Evolutionary conservation across 2,113 vertebrate species (phyloP).

Genomic region (Urocitellus parryii): DNA sequence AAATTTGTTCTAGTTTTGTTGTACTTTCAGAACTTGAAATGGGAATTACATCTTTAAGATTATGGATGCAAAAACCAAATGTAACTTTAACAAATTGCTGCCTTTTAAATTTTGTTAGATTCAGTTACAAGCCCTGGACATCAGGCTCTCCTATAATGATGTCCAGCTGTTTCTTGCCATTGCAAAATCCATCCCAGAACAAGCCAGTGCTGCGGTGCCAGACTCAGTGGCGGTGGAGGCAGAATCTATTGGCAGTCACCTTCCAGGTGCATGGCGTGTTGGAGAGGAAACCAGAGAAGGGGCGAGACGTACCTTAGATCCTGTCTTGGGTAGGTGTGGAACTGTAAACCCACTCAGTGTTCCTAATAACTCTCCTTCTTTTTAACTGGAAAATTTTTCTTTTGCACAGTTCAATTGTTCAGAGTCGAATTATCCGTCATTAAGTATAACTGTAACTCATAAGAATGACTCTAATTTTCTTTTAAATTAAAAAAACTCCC

Average conservation of each 20-base stretch:
- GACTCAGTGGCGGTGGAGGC: background rate
- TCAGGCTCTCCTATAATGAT: constrained; percentile 98
- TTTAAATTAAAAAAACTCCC: too few relatives aligned
- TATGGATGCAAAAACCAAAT: background rate
- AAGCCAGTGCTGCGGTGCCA: constrained; percentile 83
- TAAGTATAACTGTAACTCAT: constrained; percentile 42
- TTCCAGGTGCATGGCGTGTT: background rate
- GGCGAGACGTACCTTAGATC: constrained; percentile 87
- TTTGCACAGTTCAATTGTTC: constrained; percentile 45
- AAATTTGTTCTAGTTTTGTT: background rate
- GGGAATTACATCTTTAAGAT: constrained; percentile 17
- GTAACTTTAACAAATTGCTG: constrained; percentile 22
- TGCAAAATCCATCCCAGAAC: constrained; percentile 94
- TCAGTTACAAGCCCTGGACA: constrained; percentile 95
- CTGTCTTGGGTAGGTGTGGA: constrained; percentile 90
- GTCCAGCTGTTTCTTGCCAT: constrained; percentile 97
- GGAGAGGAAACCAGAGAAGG: constrained; percentile 79
- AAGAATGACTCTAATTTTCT: background rate
- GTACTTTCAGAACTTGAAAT: constrained; percentile 20
- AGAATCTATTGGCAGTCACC: background rate
- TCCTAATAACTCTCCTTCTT: background rate
- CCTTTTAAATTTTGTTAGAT: constrained; percentile 88
- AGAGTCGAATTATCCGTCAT: constrained; percentile 32
- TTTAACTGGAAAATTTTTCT: background rate
- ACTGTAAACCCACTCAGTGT: background rate